Conservation (phyloP, 1,140 invertebrate species). For the Muscidifurax raptorellus region DNA sequence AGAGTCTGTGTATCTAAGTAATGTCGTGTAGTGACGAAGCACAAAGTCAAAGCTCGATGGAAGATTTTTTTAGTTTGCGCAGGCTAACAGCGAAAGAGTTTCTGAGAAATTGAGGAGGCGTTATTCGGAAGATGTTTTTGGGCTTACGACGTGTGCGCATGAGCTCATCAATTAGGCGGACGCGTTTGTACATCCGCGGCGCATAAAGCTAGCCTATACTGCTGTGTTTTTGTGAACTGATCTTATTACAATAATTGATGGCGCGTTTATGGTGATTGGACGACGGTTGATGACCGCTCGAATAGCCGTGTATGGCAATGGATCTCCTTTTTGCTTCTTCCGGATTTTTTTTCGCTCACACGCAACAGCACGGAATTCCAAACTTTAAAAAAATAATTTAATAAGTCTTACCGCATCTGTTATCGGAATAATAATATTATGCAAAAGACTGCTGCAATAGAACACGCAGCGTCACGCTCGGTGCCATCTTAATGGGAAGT, state of each 20-base stretch:
- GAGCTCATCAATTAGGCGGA: background rate
- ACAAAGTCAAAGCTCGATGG: background rate
- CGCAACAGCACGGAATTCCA: too few species aligned
- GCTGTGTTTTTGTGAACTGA: background rate
- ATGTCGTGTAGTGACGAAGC: background rate
- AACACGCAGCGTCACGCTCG: background rate
- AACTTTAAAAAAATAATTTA: too few species aligned
- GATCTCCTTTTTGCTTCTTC: background rate
- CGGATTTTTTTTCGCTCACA: background rate
- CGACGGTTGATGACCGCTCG: background rate
- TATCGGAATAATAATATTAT: background rate
- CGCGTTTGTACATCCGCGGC: background rate
- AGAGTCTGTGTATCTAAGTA: too few species aligned
- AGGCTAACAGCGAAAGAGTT: background rate
- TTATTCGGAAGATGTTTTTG: background rate
- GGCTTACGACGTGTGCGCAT: too few species aligned
- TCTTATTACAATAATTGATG: background rate
- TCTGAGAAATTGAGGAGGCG: background rate
- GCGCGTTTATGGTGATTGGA: background rate
- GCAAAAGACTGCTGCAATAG: background rate
- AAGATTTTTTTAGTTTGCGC: background rate
- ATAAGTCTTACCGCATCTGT: background rate
- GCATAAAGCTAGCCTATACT: background rate
- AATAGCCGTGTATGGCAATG: background rate
- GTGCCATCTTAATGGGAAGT: constrained; percentile 6